Conservation (phyloP, 1,140 invertebrate species). For the Drosophila orosa region DNA sequence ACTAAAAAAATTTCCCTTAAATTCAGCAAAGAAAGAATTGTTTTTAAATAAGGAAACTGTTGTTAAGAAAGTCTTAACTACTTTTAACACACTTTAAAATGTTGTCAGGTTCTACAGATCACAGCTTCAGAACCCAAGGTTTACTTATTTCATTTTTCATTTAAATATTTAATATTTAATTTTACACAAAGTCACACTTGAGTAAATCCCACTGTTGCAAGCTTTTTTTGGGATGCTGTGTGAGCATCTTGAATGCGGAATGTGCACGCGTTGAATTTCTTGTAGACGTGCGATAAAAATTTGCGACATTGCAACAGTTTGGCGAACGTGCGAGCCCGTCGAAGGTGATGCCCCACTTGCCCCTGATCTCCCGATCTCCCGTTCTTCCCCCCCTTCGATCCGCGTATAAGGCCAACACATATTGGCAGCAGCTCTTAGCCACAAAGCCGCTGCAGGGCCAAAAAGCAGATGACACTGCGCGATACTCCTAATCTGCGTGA, state of each 20-base stretch:
- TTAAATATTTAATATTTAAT: neutral
- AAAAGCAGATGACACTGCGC: slow-evolving; percentile 73
- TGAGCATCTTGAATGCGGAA: slow-evolving; percentile 75
- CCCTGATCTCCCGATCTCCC: slow-evolving; percentile 2
- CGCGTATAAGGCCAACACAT: slow-evolving; percentile 6
- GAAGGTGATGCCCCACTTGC: slow-evolving; percentile 38
- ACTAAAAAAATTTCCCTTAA: too few species aligned
- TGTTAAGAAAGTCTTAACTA: neutral
- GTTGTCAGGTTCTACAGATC: rapidly evolving
- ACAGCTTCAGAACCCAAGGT: rapidly evolving
- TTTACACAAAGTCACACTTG: neutral
- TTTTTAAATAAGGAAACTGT: neutral
- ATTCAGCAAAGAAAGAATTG: neutral
- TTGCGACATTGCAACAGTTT: slow-evolving; percentile 83
- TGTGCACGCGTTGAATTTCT: slow-evolving; percentile 83
- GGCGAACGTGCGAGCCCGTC: slow-evolving; percentile 64
- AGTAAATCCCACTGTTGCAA: slow-evolving; percentile 15
- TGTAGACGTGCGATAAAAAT: slow-evolving; percentile 84
- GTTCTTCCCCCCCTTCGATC: neutral
- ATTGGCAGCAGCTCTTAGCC: slow-evolving; percentile 73
- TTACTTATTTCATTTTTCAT: neutral
- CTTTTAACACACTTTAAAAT: neutral
- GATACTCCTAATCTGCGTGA: slow-evolving; percentile 82
- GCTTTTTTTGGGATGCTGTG: slow-evolving; percentile 49
- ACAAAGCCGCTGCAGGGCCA: slow-evolving; percentile 57